These are phyloP conservation scores for Megalurothrips usitatus DNA, from an alignment of 2,888 invertebrate genomes.

Conservation along the genomic window DNA sequence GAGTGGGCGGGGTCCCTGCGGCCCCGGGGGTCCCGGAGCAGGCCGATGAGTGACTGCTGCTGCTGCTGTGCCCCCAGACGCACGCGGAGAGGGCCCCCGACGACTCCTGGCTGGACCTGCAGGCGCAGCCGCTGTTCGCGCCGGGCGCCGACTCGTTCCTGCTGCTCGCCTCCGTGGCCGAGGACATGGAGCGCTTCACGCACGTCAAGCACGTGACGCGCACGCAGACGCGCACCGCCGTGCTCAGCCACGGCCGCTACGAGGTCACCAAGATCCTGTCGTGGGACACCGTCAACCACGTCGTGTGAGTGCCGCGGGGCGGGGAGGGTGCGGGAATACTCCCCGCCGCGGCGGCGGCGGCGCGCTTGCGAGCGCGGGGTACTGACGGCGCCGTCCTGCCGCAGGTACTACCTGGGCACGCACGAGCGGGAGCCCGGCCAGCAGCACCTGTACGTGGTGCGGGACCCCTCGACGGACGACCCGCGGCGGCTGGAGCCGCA, in stretches of 20 bases:
- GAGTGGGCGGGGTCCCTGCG: neutral
- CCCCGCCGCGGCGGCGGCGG: neutral
- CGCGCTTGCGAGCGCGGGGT: neutral
- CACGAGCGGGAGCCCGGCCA: slow-evolving; percentile 80
- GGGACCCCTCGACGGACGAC: slow-evolving; percentile 67
- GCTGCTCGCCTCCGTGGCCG: slow-evolving; percentile 74
- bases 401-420: slow-evolving; percentile 60
- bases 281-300: slow-evolving; percentile 78
- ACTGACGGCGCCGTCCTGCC: neutral
- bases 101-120: slow-evolving; percentile 79
- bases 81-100: slow-evolving; percentile 80
- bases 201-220: slow-evolving; percentile 85
- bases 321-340: neutral
- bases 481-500: slow-evolving; percentile 65
- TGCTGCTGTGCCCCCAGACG: slow-evolving; percentile 51
- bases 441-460: slow-evolving; percentile 80
- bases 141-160: slow-evolving; percentile 80
- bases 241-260: slow-evolving; percentile 79
- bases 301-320: slow-evolving; percentile 56
- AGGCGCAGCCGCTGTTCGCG: slow-evolving; percentile 78
- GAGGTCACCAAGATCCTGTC: slow-evolving; percentile 76
- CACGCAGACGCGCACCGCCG: slow-evolving; percentile 74
- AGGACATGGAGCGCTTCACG: slow-evolving; percentile 77
- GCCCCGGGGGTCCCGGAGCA: too few relatives aligned
- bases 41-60: too few relatives aligned